A percentile compares a stretch with the other conserved stretches of the same genome.
Evolutionary conservation across 2,797 vertebrate species (phyloP).

Genomic region (Oreochromis grahami): DNA sequence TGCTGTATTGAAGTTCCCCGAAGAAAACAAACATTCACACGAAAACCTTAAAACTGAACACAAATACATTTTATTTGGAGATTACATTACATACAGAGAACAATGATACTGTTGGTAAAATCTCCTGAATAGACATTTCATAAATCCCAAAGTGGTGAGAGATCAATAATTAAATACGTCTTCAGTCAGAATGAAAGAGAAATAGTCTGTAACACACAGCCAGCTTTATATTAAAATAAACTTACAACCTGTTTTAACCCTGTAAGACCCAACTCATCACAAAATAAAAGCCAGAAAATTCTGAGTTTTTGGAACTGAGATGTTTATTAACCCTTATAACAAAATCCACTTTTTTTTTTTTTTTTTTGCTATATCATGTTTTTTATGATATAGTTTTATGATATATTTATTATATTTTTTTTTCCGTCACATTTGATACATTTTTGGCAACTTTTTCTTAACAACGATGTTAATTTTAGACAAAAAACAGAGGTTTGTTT

Average conservation of each 20-base stretch:
- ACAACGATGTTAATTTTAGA: rapidly evolving
- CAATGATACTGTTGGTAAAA: too few species aligned
- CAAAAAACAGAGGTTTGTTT: background rate
- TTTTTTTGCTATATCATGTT: too few species aligned
- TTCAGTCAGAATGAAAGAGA: background rate
- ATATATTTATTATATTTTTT: too few species aligned
- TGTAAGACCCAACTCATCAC: background rate
- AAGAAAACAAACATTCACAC: background rate
- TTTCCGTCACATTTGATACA: too few species aligned
- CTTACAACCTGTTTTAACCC: background rate
- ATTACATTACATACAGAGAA: background rate
- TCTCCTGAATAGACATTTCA: too few species aligned
- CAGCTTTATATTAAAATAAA: background rate
- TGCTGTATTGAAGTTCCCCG: background rate
- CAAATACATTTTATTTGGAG: background rate
- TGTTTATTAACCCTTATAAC: too few species aligned
- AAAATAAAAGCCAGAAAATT: background rate
- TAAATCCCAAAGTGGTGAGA: background rate
- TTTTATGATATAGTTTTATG: too few species aligned
- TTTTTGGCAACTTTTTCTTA: background rate
- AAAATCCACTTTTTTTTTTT: too few species aligned
- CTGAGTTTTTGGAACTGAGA: too few species aligned
- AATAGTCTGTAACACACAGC: background rate
- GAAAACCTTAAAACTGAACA: background rate
- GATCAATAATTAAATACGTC: background rate